Conservation (phyloP, 2,888 invertebrate genomes). For the Rhingia rostrata region DNA sequence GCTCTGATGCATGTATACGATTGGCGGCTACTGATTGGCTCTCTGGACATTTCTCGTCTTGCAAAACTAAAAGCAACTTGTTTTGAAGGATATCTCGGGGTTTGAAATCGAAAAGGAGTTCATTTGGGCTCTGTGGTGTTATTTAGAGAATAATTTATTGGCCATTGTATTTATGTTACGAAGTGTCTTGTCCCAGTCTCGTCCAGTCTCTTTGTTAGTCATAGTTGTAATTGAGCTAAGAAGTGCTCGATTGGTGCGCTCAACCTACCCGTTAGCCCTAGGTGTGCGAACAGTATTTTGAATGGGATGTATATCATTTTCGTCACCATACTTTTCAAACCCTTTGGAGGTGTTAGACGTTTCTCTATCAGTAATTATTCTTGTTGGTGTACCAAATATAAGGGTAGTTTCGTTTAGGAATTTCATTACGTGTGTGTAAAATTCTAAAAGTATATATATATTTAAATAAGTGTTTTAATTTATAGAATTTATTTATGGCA, state of each 20-base stretch:
- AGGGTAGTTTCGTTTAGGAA: conserved; percentile 45
- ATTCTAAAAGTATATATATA: too few relatives aligned
- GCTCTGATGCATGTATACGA: conserved; percentile 7
- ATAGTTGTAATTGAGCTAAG: conserved; percentile 19
- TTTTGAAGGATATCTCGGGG: conserved; percentile 36
- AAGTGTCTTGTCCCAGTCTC: conserved; percentile 46
- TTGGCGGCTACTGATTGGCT: background rate
- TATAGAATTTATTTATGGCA: too few relatives aligned
- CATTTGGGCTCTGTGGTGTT: conserved; percentile 48
- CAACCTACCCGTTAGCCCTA: conserved; percentile 70
- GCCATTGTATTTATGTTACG: conserved; percentile 40
- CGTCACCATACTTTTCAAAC: conserved; percentile 71
- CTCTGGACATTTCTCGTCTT: too few relatives aligned
- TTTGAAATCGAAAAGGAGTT: conserved; percentile 49
- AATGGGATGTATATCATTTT: conserved; percentile 74
- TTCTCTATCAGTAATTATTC: conserved; percentile 75
- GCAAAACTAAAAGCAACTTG: conserved; percentile 26
- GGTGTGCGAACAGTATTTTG: conserved; percentile 74
- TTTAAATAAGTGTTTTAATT: too few relatives aligned
- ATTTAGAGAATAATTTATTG: conserved; percentile 33
- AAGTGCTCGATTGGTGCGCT: conserved; percentile 49
- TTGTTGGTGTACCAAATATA: conserved; percentile 75
- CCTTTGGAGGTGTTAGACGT: conserved; percentile 72
- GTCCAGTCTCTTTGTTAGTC: conserved; percentile 53
- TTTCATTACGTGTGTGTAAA: conserved; percentile 37